Percentiles rank a stretch among this genome's conserved stretches.
Evolutionary conservation across 2,113 vertebrate genomes (phyloP).

Genomic region (Neogale vison): DNA sequence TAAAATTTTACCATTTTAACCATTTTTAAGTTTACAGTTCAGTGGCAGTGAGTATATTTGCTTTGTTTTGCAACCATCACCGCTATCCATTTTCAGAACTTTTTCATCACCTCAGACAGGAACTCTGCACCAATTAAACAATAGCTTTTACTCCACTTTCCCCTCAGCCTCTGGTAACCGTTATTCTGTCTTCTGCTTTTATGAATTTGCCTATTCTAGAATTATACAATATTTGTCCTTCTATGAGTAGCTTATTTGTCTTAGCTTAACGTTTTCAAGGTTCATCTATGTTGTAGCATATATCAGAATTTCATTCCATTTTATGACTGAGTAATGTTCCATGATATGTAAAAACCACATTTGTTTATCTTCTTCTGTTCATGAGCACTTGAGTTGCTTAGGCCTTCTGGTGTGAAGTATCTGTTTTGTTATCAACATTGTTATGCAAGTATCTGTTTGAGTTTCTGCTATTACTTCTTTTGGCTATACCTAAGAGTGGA

Average conservation of each 20-base stretch:
- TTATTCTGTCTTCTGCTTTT: neutral
- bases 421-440: neutral
- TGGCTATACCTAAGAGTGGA: neutral
- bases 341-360: neutral
- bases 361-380: neutral
- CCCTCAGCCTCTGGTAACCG: neutral
- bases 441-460: neutral
- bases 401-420: neutral
- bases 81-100: neutral
- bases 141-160: neutral
- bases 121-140: neutral
- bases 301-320: neutral
- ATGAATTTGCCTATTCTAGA: neutral
- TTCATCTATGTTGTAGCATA: neutral
- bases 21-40: neutral
- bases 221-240: neutral
- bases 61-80: neutral
- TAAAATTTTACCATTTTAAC: neutral
- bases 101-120: neutral
- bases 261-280: neutral
- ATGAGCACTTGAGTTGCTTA: neutral
- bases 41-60: neutral
- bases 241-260: neutral
- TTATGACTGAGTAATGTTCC: neutral
- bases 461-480: neutral